Evolutionary conservation across 2,888 invertebrate genomes (phyloP).

Genomic region (Ophion ellenae): DNA sequence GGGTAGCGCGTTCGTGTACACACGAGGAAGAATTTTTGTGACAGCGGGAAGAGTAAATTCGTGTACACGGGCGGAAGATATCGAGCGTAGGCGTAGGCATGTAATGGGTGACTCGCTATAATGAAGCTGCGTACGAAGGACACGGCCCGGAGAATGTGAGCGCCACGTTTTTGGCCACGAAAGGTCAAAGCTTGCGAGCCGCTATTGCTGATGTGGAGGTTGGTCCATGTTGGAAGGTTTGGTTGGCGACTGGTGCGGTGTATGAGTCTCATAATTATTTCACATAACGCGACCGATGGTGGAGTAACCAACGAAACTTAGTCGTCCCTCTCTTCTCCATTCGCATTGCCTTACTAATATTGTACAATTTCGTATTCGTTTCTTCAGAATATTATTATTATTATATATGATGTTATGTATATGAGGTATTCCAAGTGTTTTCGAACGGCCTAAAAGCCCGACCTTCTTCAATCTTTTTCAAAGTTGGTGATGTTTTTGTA

Average conservation of each 20-base stretch:
- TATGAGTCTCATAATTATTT: slow-evolving; percentile 51
- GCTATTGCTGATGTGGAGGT: not conserved
- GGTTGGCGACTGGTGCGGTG: not conserved
- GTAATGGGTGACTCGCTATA: not conserved
- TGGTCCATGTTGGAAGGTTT: slow-evolving; percentile 17
- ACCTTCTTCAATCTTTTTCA: too few relatives aligned
- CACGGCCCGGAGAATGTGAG: not conserved
- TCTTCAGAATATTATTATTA: not conserved
- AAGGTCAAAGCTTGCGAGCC: slow-evolving; percentile 40
- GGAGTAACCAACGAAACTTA: slow-evolving; percentile 12
- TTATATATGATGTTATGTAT: too few relatives aligned
- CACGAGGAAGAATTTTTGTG: not conserved
- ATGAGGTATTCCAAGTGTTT: too few relatives aligned
- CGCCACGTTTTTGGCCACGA: slow-evolving; percentile 38
- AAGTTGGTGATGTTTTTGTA: too few relatives aligned
- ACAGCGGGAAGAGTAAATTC: not conserved
- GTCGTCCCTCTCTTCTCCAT: slow-evolving; percentile 32
- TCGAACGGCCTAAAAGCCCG: too few relatives aligned
- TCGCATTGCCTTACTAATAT: not conserved
- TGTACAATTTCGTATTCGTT: not conserved
- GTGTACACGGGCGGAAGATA: not conserved
- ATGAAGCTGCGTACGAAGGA: slow-evolving; percentile 6
- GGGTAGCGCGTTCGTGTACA: not conserved
- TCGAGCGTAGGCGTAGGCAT: slow-evolving; percentile 1
- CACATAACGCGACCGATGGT: slow-evolving; percentile 52